phyloP scores from a whole-genome alignment of 2,888 invertebrate genomes.

The Escarpia spicata region DNA sequence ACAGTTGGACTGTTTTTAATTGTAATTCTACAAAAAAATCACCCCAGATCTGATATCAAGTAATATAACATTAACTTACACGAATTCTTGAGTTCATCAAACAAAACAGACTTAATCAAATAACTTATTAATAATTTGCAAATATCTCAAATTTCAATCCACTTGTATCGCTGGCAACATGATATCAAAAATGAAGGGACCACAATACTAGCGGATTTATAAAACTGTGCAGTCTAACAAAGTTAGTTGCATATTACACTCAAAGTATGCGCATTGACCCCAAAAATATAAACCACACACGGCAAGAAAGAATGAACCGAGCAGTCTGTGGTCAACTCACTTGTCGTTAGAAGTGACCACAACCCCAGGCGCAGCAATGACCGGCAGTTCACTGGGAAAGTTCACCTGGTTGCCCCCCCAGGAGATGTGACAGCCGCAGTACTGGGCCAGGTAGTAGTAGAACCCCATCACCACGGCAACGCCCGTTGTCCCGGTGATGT shows the following conservation, averaged over 20 bases:
- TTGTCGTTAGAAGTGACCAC: slow-evolving; percentile 61
- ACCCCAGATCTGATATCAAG: too few relatives aligned
- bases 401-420: slow-evolving; percentile 80
- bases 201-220: too few relatives aligned
- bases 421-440: slow-evolving; percentile 82
- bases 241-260: neutral
- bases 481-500: slow-evolving; percentile 73
- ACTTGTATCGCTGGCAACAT: too few relatives aligned
- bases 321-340: slow-evolving; percentile 43
- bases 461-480: slow-evolving; percentile 87
- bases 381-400: slow-evolving; percentile 57
- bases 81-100: too few relatives aligned
- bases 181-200: too few relatives aligned
- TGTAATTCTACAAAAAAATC: too few relatives aligned
- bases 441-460: slow-evolving; percentile 85
- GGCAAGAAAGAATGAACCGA: neutral
- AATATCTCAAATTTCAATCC: too few relatives aligned
- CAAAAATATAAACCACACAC: neutral
- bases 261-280: neutral
- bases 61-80: too few relatives aligned
- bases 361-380: slow-evolving; percentile 44
- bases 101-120: too few relatives aligned
- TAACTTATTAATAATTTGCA: too few relatives aligned
- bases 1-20: too few relatives aligned
- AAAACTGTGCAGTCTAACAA: too few relatives aligned